These are phyloP conservation scores for Micronycteris hirsuta DNA, from an alignment of 2,113 vertebrate species.

Conservation along the genomic window DNA sequence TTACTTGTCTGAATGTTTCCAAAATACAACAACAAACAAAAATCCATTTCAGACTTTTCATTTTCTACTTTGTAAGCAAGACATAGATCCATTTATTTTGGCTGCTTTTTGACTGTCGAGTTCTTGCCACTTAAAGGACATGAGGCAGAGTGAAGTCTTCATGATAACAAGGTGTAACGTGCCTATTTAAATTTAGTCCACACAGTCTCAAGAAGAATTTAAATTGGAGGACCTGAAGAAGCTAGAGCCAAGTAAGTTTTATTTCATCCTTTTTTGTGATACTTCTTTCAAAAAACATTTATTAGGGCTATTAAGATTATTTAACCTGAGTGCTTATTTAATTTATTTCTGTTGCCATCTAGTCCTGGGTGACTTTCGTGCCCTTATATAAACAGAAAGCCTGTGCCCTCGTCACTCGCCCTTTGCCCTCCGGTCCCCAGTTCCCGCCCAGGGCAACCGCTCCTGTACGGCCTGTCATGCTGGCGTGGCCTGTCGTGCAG, in stretches of 20 bases:
- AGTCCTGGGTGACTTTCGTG: neutral
- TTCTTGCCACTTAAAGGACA: neutral
- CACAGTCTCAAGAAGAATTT: slow-evolving; percentile 94
- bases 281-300: neutral
- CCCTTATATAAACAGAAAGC: neutral
- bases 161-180: slow-evolving; percentile 41
- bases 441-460: neutral
- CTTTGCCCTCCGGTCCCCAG: neutral
- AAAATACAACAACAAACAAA: slow-evolving; percentile 14
- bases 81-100: slow-evolving; percentile 19
- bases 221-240: slow-evolving; percentile 97
- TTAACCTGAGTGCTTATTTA: neutral
- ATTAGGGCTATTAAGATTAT: neutral
- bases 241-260: slow-evolving; percentile 93
- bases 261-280: neutral
- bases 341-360: neutral
- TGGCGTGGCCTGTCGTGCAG: too few species aligned
- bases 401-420: neutral
- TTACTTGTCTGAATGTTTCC: neutral
- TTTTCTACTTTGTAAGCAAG: slow-evolving; percentile 40
- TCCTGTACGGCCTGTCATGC: neutral
- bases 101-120: neutral
- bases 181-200: slow-evolving; percentile 83
- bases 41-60: neutral
- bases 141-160: neutral